phyloP scores from a whole-genome alignment of 2,113 vertebrate genomes.

The Pardalotus punctatus region DNA sequence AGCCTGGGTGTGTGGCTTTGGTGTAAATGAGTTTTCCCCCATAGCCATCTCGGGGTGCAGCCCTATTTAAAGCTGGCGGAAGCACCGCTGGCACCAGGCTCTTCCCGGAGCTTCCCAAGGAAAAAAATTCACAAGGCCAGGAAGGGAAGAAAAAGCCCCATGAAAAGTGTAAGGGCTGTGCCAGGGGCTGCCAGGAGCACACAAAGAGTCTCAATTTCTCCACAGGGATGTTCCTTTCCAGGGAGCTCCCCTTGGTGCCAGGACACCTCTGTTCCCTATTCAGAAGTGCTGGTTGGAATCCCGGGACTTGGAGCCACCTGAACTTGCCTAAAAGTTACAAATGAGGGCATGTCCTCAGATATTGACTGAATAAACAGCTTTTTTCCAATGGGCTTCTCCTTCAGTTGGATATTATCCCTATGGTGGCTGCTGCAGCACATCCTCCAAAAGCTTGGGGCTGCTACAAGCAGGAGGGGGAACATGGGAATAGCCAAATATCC shows the following conservation, averaged over 20 bases:
- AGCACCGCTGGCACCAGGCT: background rate
- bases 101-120: background rate
- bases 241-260: background rate
- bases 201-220: background rate
- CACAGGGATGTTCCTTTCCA: background rate
- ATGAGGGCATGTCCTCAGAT: background rate
- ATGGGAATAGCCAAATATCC: background rate
- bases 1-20: background rate
- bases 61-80: background rate
- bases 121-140: background rate
- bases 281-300: background rate
- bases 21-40: background rate
- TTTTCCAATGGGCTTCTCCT: background rate
- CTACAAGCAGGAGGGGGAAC: background rate
- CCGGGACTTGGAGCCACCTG: background rate
- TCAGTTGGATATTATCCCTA: background rate
- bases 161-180: background rate
- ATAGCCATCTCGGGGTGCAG: background rate
- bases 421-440: background rate
- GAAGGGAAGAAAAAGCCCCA: background rate
- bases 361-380: background rate
- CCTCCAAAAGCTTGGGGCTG: background rate
- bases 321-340: background rate
- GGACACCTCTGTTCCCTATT: background rate
- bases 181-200: background rate